phyloP scores from a whole-genome alignment of 2,797 vertebrate genomes.

The Oreochromis mossambicus region DNA sequence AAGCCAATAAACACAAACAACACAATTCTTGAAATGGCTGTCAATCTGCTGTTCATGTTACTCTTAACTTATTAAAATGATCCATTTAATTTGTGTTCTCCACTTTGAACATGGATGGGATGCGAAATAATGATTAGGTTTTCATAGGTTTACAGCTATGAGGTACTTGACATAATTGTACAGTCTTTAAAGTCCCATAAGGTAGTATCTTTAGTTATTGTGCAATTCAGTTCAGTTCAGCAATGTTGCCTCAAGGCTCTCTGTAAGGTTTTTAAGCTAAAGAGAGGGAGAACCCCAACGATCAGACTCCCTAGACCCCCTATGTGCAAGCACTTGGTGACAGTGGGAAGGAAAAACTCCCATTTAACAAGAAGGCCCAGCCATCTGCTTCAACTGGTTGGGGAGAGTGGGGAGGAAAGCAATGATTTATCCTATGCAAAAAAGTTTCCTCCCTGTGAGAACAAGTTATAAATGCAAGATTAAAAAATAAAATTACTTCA shows the following conservation, averaged over 20 bases:
- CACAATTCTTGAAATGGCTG: background rate
- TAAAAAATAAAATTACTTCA: background rate
- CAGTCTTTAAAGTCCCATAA: background rate
- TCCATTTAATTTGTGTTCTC: background rate
- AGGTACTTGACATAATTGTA: conserved; percentile 9
- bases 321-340: background rate
- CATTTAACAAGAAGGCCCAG: background rate
- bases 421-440: background rate
- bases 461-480: background rate
- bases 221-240: background rate
- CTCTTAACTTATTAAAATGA: background rate
- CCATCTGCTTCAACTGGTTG: background rate
- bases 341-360: background rate
- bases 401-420: background rate
- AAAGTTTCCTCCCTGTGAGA: background rate
- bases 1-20: background rate
- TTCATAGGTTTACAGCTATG: background rate
- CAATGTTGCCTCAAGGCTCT: background rate
- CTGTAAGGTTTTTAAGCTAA: background rate
- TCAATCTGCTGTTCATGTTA: conserved; percentile 5
- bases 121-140: background rate
- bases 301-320: background rate
- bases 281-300: background rate
- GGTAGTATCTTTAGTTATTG: background rate
- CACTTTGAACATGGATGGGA: background rate